These are phyloP conservation scores for Grus americana DNA, from an alignment of 2,113 vertebrate species.

Conservation along the genomic window DNA sequence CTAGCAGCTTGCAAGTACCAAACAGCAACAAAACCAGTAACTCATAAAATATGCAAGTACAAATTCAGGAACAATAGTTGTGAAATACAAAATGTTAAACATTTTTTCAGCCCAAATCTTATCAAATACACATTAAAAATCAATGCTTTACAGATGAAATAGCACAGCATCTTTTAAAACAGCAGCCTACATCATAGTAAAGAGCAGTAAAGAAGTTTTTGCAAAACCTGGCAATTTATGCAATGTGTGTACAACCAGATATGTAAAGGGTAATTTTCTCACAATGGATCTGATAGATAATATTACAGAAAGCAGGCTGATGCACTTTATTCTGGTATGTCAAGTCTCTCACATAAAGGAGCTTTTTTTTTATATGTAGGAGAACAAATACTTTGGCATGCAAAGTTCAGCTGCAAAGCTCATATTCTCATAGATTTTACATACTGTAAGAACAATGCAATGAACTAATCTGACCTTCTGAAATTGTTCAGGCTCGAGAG, in stretches of 20 bases:
- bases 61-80: conserved; percentile 28
- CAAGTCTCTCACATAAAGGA: neutral
- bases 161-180: neutral
- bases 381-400: neutral
- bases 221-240: conserved; percentile 24
- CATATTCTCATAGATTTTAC: neutral
- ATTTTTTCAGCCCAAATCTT: conserved; percentile 20
- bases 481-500: neutral
- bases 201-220: neutral
- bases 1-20: conserved; percentile 40
- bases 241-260: neutral
- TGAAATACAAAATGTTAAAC: neutral
- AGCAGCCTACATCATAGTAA: neutral
- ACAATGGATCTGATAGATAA: neutral
- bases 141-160: conserved; percentile 11
- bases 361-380: neutral
- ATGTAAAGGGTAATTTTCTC: conserved; percentile 52
- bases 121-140: conserved; percentile 38
- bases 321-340: neutral
- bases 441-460: neutral
- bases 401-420: neutral
- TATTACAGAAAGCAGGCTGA: neutral
- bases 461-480: neutral
- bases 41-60: conserved; percentile 39
- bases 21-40: neutral